phyloP scores from a whole-genome alignment of 2,113 vertebrate species.

The Otus sunia region DNA sequence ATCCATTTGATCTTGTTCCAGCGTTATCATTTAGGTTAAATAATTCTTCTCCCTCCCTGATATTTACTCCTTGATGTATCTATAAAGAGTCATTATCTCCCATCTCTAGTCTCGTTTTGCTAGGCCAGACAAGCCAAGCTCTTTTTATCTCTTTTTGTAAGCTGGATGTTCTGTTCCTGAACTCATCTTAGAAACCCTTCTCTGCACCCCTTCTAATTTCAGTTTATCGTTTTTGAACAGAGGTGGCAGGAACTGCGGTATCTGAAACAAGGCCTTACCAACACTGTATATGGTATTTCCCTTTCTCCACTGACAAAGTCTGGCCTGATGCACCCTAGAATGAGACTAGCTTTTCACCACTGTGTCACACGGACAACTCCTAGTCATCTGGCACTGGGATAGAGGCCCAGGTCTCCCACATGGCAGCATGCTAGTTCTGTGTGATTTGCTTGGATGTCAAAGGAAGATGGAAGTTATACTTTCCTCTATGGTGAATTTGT shows the following conservation, averaged over 20 bases:
- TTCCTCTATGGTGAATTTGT: neutral
- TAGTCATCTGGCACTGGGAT: neutral
- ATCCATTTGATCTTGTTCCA: constrained; percentile 34
- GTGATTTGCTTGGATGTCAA: neutral
- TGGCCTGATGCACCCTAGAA: neutral
- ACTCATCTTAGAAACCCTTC: neutral
- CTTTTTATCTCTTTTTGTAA: neutral
- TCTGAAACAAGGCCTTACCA: neutral
- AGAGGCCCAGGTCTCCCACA: neutral
- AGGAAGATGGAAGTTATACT: constrained; percentile 3
- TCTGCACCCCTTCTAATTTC: neutral
- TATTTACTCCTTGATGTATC: neutral
- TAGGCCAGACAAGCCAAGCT: neutral
- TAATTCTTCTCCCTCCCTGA: neutral
- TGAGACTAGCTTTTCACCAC: neutral
- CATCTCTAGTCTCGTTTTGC: neutral
- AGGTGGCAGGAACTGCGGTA: neutral
- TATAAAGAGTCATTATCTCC: neutral
- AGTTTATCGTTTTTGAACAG: neutral
- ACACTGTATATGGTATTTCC: neutral
- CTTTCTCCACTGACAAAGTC: neutral
- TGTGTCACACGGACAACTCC: neutral
- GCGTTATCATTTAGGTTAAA: constrained; percentile 21
- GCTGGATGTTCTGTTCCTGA: neutral
- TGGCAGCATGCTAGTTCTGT: neutral